Evolutionary conservation across 2,888 invertebrate species (phyloP).

Genomic region (Drosophila antonietae): DNA sequence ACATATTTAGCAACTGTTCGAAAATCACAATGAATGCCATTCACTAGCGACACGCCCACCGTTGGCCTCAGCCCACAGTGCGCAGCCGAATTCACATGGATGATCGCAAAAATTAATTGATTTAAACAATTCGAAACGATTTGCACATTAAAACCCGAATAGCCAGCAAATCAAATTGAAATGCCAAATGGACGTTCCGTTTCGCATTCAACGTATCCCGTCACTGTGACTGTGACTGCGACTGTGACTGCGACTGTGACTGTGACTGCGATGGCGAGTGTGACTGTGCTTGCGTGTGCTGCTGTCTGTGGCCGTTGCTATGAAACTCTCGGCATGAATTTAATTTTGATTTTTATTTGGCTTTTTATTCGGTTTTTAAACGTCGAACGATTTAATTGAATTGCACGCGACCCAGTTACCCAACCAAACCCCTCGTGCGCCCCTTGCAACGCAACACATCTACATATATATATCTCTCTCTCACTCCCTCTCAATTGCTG

Average conservation of each 20-base stretch:
- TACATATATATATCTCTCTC: too few relatives aligned
- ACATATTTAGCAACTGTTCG: conserved; percentile 13
- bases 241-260: not conserved
- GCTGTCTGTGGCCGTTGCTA: conserved; percentile 28
- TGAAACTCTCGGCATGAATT: conserved; percentile 65
- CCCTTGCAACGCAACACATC: not conserved
- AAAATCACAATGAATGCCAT: conserved; percentile 15
- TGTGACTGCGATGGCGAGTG: not conserved
- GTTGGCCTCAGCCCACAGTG: not conserved
- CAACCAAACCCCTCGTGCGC: not conserved
- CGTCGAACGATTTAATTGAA: conserved; percentile 74
- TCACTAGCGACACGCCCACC: not conserved
- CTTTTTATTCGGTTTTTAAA: conserved; percentile 65
- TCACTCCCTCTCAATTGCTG: not conserved
- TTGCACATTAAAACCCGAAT: conserved; percentile 69
- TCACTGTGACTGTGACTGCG: not conserved
- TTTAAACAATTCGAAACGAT: conserved; percentile 75
- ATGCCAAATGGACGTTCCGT: conserved; percentile 54
- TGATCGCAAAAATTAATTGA: conserved; percentile 72
- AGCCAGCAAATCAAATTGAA: conserved; percentile 73
- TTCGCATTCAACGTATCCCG: conserved; percentile 5
- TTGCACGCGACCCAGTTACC: conserved; percentile 50
- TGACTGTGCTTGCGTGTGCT: not conserved
- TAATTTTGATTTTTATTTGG: conserved; percentile 77
- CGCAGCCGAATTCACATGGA: conserved; percentile 29